Evolutionary conservation across 2,113 vertebrate species (phyloP).

Genomic region (Scatophagus argus): DNA sequence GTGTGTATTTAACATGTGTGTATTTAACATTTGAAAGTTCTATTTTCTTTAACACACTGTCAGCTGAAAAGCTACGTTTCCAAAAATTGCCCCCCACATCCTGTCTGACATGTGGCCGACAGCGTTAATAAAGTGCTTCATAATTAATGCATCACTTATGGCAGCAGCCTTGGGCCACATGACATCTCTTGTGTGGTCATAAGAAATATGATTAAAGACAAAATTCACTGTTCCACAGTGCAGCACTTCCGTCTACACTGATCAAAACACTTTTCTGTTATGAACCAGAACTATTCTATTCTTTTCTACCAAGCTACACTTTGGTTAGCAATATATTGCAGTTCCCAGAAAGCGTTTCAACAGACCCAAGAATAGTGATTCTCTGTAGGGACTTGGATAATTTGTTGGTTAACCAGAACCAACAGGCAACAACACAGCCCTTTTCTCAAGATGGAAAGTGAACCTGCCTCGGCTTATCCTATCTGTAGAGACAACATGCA

Average conservation of each 20-base stretch:
- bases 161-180: not conserved
- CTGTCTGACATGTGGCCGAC: constrained; percentile 13
- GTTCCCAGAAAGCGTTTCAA: not conserved
- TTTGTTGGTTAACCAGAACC: not conserved
- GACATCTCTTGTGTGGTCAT: not conserved
- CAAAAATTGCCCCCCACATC: not conserved
- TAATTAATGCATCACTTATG: constrained; percentile 26
- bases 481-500: not conserved
- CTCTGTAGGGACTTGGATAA: not conserved
- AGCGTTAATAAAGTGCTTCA: constrained; percentile 10
- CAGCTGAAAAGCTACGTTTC: not conserved
- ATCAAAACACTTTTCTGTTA: not conserved
- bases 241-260: not conserved
- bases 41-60: not conserved
- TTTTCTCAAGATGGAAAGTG: too few relatives aligned
- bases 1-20: too few relatives aligned
- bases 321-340: not conserved
- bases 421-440: not conserved
- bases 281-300: not conserved
- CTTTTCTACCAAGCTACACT: not conserved
- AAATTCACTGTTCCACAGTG: not conserved
- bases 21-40: too few relatives aligned
- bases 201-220: constrained; percentile 6
- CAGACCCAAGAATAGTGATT: not conserved
- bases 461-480: not conserved